Conservation (phyloP, 1,140 invertebrate genomes). For the Pristionchus pacificus region DNA sequence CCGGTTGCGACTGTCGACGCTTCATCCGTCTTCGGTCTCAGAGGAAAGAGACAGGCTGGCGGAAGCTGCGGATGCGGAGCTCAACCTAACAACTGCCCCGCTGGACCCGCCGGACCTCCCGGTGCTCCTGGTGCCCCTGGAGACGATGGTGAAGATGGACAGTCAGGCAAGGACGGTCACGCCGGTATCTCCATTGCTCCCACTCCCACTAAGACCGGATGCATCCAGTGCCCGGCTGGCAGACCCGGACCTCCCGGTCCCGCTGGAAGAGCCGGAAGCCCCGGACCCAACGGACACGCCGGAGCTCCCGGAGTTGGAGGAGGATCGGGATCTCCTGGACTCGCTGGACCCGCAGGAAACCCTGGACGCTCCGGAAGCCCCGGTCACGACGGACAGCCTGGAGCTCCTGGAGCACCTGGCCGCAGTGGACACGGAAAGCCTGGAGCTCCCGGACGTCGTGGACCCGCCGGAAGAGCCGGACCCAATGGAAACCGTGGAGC, state of each 20-base stretch:
- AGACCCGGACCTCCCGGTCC: not conserved
- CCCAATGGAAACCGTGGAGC: slow-evolving; percentile 22
- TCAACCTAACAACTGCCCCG: not conserved
- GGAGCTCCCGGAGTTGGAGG: not conserved
- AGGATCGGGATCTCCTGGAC: not conserved
- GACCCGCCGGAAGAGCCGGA: slow-evolving; percentile 31
- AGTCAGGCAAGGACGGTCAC: not conserved
- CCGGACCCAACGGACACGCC: not conserved
- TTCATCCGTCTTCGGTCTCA: not conserved
- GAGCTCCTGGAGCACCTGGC: not conserved
- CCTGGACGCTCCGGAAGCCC: not conserved
- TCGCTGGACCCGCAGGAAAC: not conserved
- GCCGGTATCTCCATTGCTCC: not conserved
- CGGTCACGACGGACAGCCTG: not conserved
- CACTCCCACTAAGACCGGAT: not conserved
- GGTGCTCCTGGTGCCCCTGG: not conserved
- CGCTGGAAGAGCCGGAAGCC: not conserved
- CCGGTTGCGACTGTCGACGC: not conserved
- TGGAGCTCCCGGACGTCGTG: not conserved
- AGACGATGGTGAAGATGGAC: not conserved
- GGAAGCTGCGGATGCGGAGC: not conserved
- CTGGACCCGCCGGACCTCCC: not conserved
- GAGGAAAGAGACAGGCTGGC: not conserved
- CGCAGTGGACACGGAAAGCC: not conserved
- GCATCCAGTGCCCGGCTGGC: not conserved